A percentile compares a stretch with the other conserved stretches of the same genome.
phyloP scores from a whole-genome alignment of 2,797 vertebrate genomes.

The Tarsius wallacei region DNA sequence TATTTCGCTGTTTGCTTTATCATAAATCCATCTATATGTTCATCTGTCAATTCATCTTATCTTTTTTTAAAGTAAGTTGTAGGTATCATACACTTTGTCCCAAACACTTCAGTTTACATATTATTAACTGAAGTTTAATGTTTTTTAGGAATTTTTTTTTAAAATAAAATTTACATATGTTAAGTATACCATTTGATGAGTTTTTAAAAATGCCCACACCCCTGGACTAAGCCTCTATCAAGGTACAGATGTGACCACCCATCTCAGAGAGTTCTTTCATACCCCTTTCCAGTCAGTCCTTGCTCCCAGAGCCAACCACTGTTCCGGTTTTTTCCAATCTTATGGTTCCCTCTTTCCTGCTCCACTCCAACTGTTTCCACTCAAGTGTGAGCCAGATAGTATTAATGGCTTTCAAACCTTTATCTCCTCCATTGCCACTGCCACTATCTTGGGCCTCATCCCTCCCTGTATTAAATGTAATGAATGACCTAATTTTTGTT shows the following conservation, averaged over 20 bases:
- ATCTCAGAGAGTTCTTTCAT: not conserved
- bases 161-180: not conserved
- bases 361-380: not conserved
- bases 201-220: not conserved
- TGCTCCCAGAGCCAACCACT: not conserved
- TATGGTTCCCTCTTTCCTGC: not conserved
- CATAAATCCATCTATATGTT: not conserved
- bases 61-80: not conserved
- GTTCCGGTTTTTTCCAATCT: not conserved
- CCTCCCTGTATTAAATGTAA: not conserved
- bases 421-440: not conserved
- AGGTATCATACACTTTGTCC: not conserved
- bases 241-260: not conserved
- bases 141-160: not conserved
- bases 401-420: not conserved
- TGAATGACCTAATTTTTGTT: not conserved
- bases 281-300: not conserved
- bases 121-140: not conserved
- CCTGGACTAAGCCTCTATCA: not conserved
- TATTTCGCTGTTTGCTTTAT: not conserved
- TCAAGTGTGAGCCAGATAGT: not conserved
- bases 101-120: not conserved
- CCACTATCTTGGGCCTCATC: not conserved
- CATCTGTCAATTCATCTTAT: not conserved
- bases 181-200: not conserved